These are phyloP conservation scores for Lagodon rhomboides DNA, from an alignment of 2,797 vertebrate genomes.

Conservation along the genomic window DNA sequence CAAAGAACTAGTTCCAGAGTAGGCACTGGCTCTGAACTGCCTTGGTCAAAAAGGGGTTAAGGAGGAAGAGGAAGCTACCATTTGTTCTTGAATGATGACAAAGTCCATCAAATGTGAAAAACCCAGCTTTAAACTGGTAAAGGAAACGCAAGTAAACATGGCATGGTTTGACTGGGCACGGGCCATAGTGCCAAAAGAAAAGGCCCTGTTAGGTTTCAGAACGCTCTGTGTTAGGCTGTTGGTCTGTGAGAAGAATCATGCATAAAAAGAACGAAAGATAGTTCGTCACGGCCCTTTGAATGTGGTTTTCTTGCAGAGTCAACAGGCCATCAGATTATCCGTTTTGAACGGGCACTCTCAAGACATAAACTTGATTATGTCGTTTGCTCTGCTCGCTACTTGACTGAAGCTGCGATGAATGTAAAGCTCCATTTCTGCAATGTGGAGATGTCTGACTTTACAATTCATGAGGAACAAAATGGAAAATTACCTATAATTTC, in stretches of 20 bases:
- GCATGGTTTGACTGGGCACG: too few relatives aligned
- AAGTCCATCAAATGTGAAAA: too few relatives aligned
- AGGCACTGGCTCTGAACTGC: too few relatives aligned
- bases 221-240: neutral
- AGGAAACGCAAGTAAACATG: too few relatives aligned
- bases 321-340: neutral
- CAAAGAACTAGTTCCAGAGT: too few relatives aligned
- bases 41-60: too few relatives aligned
- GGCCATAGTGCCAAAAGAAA: too few relatives aligned
- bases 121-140: too few relatives aligned
- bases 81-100: too few relatives aligned
- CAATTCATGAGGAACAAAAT: constrained; percentile 59
- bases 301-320: neutral
- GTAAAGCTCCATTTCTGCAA: constrained; percentile 36
- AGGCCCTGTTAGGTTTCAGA: constrained; percentile 10
- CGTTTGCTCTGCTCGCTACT: constrained; percentile 14
- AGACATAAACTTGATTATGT: constrained; percentile 9
- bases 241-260: neutral
- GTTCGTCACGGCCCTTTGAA: neutral
- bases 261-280: neutral
- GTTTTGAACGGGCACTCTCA: neutral
- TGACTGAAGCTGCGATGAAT: constrained; percentile 20
- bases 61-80: too few relatives aligned
- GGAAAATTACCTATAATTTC: constrained; percentile 65
- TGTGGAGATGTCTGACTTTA: constrained; percentile 37